Evolutionary conservation across 2,888 invertebrate species (phyloP), one percentile per base, ranked within the genome.

Genomic region (Philhelius pedissequus): DNA sequence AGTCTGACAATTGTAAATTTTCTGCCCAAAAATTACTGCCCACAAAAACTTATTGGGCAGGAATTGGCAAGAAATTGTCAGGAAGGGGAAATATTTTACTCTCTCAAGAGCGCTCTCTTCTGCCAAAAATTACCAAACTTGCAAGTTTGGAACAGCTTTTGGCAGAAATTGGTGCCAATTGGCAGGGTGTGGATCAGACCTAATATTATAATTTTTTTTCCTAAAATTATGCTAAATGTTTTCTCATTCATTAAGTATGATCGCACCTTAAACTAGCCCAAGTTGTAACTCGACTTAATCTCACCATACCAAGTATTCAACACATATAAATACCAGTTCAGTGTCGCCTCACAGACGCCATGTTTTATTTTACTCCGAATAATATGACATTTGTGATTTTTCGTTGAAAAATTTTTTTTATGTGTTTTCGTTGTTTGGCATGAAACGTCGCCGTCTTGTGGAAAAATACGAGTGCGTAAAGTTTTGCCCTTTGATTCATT

Each of bases 391-490:
- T 76, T 80, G 68, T 35, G 13, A 25, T 15, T 62, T 40, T 79
- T 75, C 71, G 64, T 73, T 30, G 1, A 48, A 25, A 43, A 48
- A 48, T 6, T 25, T 18, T 3, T 48, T 18, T 3, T 48, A 9
- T 48, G 18, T 40, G 71, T n/a, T n/a, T n/a, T n/a, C n/a, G n/a
- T 71, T 80, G 75, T 84, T 76, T 84, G 83, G 60, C 66, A 66
- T 75, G 75, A 79, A 80, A 80, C 60, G 68, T 75, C n/a, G n/a
- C n/a, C 64, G 62, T 60, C 60, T 40, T 52, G 78, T 79, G 54
- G 75, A 80, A 75, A 54, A 75, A 54, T 50, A 40, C 62, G 80
- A 80, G 80, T 80, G 84, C 68, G 75, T 80, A 50, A 84, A 84
- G 71, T 66, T 84, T 79, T 62, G 82, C 66, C 45, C 64, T 64